Evolutionary conservation across 2,888 invertebrate genomes (phyloP), one percentile per base, ranked within the genome.

Genomic region (Diploptera punctata): DNA sequence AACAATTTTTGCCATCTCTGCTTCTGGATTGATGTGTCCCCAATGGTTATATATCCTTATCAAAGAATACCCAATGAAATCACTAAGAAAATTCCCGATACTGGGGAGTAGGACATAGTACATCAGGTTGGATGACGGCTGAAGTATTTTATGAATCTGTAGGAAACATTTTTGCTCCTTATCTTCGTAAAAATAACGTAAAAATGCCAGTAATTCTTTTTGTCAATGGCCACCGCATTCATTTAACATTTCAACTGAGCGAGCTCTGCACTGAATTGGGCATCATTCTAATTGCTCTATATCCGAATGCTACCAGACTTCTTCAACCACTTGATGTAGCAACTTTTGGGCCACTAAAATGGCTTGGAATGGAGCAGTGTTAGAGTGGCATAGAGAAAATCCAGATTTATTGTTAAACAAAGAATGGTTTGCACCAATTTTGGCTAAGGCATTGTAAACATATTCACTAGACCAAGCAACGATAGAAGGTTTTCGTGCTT

Each of bases 131-230:
- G 77, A 78, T 78, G 77, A 77, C 76, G 24, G 67, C 72, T 26
- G 76, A 77, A 76, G 44, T 74, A 0, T 79, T 79, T 69, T 79
- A 73, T 54, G 78, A 78, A 71, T 78, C 78, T 75, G 74, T 78
- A 49, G 70, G 75, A 9, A 77, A 78, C 70, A 73, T 77, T 19
- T 78, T 78, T 73, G 24, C 76, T 54, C 77, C 78, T 52, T 79
- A 67, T 44, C 70, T 79, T 4, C 38, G 73, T 7, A 61, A 77
- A 70, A 75, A 71, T 26, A 60, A 75, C 24, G 74, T 76, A 74
- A 61, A 67, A 73, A 33, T 76, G 21, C 78, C 78, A 16, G 76
- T 79, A 0, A 73, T 79, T 18, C 74, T 79, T 9, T 79, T 78
- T 73, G 71, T 79, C 26, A 78, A 79, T 75, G 77, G 78, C 18